Evolutionary conservation across 1,140 invertebrate genomes (phyloP), one percentile per base, ranked within the genome.

Genomic region (Drosophila littoralis): DNA sequence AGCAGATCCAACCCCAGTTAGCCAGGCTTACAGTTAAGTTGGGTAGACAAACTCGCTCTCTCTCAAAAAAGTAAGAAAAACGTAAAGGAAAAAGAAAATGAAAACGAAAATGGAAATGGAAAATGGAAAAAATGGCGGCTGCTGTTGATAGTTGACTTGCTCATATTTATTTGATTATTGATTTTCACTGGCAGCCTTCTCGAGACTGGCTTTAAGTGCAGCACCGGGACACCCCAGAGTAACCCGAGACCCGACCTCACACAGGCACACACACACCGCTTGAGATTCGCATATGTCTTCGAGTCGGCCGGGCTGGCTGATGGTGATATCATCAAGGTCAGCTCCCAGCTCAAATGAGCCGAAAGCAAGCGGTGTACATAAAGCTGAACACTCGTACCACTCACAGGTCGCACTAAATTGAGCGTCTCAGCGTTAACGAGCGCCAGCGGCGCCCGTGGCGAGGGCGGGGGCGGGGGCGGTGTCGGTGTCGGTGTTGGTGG

Each of bases 381-480:
- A 61, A 42, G 51, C 80, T 77, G 69, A 85, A 86, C 78, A 55
- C 68, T 45, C 68, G 50, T 40, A 54, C 7, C 50, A 54, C 38
- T 42, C 52, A 33, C 28, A 79, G 77, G 59, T 79, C 76, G 75
- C 79, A 81, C 82, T 83, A 86, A 86, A 86, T 86, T 88, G 79
- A 86, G 83, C 83, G 84, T 89, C 83, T 89, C 83, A 79, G 83
- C 77, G 84, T 83, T 88, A 86, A 88, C 83, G 84, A 89, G 80
- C 65, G 60, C 68, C 79, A 72, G 42, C 54, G 64, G 71, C 75
- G 54, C 60, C 76, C 55, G 13, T 40, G 59, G n/a, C 32, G 51
- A 1, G 45, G 50, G 43, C 33, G 52, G 55, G 3, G 8, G 48
- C 55, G 65, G 55, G 72, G 72, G 50, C 43, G 68, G 42, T 15